Evolutionary conservation across 2,113 vertebrate genomes (phyloP).

Genomic region (Cyanoliseus patagonus): DNA sequence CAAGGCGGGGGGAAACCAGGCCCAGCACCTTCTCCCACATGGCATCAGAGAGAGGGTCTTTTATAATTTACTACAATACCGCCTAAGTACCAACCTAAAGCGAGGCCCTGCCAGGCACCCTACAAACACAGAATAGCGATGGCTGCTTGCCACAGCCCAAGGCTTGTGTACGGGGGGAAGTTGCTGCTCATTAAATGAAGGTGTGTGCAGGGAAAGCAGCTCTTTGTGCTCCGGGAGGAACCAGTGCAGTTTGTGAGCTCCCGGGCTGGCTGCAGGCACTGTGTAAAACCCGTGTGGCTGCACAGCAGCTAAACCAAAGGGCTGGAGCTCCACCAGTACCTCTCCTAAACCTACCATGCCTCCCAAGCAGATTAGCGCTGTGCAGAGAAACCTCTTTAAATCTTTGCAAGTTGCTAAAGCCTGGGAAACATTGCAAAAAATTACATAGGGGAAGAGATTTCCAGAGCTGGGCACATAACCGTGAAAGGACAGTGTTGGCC

Average conservation of each 20-base stretch:
- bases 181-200: constrained; percentile 27
- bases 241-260: fast-evolving
- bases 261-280: fast-evolving
- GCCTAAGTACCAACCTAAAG: not conserved
- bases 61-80: constrained; percentile 40
- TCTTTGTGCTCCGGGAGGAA: not conserved
- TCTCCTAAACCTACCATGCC: not conserved
- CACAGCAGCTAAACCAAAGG: not conserved
- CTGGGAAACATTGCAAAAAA: not conserved
- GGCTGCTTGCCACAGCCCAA: not conserved
- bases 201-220: not conserved
- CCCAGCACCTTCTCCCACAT: not conserved
- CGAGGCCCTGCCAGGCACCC: constrained; percentile 6
- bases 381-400: not conserved
- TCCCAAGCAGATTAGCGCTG: not conserved
- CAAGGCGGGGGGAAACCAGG: not conserved
- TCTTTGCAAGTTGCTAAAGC: not conserved
- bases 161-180: not conserved
- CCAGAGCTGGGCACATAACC: not conserved
- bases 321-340: not conserved
- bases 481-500: not conserved
- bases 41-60: constrained; percentile 51
- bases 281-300: not conserved
- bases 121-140: not conserved
- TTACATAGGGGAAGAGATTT: not conserved